Evolutionary conservation across 2,888 invertebrate genomes (phyloP).

Genomic region (Acrobasis suavella): DNA sequence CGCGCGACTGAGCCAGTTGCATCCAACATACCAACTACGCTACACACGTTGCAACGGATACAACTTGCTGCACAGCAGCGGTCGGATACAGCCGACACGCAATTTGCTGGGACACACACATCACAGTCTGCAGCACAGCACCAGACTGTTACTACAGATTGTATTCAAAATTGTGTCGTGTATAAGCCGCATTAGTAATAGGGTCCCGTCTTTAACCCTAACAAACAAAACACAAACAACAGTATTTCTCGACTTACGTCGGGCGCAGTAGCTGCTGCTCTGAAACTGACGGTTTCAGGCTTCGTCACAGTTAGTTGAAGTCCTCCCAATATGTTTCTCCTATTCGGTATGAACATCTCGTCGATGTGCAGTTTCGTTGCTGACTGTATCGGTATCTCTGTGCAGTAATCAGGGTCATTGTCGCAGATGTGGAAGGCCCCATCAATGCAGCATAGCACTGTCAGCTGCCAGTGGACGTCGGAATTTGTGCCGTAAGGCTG

Average conservation of each 20-base stretch:
- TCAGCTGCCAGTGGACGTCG: slow-evolving; percentile 66
- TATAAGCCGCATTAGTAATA: no score
- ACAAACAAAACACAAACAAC: no score
- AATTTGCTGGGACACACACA: no score
- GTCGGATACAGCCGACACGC: no score
- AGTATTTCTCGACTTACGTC: slow-evolving; percentile 47
- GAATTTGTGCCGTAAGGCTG: slow-evolving; percentile 35
- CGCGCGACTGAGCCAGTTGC: no score
- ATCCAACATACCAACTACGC: no score
- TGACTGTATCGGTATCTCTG: slow-evolving; percentile 43
- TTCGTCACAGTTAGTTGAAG: slow-evolving; percentile 56
- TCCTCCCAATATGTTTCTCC: slow-evolving; percentile 67
- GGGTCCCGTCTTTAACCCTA: no score
- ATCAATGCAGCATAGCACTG: slow-evolving; percentile 52
- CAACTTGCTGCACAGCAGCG: no score
- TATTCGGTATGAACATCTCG: slow-evolving; percentile 68
- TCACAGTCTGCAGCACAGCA: no score
- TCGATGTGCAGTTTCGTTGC: slow-evolving; percentile 59
- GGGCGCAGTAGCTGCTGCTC: slow-evolving; percentile 55
- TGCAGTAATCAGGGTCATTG: slow-evolving; percentile 50
- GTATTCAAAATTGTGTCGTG: no score
- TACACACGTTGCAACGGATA: no score
- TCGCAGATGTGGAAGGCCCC: slow-evolving; percentile 67
- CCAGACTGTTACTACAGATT: no score
- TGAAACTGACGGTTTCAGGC: slow-evolving; percentile 60